Conservation (phyloP, 1,140 invertebrate species). For the Augochlora pura region DNA sequence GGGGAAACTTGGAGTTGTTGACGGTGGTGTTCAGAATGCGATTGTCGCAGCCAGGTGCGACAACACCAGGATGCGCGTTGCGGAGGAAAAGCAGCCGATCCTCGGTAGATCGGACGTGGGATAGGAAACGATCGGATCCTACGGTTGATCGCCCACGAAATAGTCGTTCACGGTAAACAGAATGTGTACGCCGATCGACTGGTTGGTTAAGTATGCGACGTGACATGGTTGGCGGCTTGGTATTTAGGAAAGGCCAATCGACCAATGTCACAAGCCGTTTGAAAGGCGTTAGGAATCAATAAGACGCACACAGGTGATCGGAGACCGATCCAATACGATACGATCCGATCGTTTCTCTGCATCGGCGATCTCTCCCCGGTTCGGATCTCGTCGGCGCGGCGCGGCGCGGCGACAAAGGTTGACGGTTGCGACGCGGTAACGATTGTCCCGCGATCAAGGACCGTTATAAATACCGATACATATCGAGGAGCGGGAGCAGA, state of each 20-base stretch:
- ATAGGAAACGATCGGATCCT: constrained; percentile 20
- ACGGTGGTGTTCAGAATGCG: no score
- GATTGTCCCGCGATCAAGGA: constrained; percentile 49
- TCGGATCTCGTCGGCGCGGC: constrained; percentile 13
- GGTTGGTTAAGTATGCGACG: constrained; percentile 62
- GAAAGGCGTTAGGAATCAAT: constrained; percentile 76
- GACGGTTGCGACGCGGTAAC: constrained; percentile 38
- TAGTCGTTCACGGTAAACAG: constrained; percentile 39
- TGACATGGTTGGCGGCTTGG: constrained; percentile 79
- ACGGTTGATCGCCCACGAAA: constrained; percentile 38
- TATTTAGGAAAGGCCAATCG: constrained; percentile 80
- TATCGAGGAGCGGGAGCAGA: no score
- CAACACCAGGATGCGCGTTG: no score
- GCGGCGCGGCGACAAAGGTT: constrained; percentile 47
- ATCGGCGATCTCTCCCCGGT: constrained; percentile 24
- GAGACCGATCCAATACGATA: neutral
- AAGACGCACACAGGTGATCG: constrained; percentile 62
- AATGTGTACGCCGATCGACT: constrained; percentile 40
- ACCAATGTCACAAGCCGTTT: constrained; percentile 80
- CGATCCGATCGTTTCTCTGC: constrained; percentile 27
- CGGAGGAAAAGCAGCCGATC: neutral
- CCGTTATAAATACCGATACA: constrained; percentile 44
- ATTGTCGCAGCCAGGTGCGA: no score
- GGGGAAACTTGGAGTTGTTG: no score
- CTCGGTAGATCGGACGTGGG: neutral